Evolutionary conservation across 2,113 vertebrate species (phyloP), one percentile per base, ranked within the genome.

Genomic region (Pterophyllum scalare): DNA sequence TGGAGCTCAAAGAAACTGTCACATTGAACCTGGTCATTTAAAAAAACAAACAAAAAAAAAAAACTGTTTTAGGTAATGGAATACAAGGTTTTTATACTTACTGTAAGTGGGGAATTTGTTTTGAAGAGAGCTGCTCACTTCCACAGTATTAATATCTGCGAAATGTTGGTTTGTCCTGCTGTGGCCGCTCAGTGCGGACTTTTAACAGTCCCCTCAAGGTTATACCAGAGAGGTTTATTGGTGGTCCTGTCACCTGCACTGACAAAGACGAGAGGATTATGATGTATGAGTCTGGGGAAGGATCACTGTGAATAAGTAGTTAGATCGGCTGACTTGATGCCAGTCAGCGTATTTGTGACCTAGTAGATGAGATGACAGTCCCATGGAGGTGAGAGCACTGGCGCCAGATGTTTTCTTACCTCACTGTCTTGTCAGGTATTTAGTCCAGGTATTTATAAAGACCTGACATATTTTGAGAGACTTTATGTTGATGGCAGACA

Each of bases 281-380:
- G 11, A 70, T 59, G 77, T 82, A 58, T 31, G 58, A 59, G 46
- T 84, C 81, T 77, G 77, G 60, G 40, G 33, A 83, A 78, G 79
- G 60, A 75, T 76, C 65, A 20, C 70, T 22, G 24, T 82, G 43
- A 85, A 59, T 26, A 62, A 61, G 12, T 43, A 75, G 75, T 78
- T 83, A 86, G 59, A 65, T 19, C 35, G 52, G 9, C 33, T 75
- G 84, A 82, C 67, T 57, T 74, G 57, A 76, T 75, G 84, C 70
- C 83, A 81, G 77, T 54, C 40, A 52, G 84, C 43, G 6, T 79
- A 82, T 81, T 75, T 59, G 75, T 80, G 82, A 76, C 22, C 74
- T 22, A 52, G 22, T 67, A 72, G 54, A 82, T 28, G 52, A 86
- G 77, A 58, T 77, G 60, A 76, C 20, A 65, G 26, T 72, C 43